Conservation (phyloP, 2,113 vertebrate genomes). For the Lophotis ruficrista region DNA sequence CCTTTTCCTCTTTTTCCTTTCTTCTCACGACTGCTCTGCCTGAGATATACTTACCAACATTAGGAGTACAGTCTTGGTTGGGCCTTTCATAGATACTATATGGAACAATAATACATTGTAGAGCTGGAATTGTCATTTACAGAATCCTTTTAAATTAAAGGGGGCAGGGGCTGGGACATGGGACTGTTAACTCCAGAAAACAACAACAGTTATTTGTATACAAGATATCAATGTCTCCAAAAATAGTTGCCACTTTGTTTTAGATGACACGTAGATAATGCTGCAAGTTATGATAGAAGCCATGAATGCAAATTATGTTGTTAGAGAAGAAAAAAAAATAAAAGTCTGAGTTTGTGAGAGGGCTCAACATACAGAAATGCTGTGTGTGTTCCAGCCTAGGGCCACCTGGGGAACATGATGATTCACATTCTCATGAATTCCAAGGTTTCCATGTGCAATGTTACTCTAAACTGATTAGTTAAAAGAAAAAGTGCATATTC, state of each 20-base stretch:
- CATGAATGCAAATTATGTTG: neutral
- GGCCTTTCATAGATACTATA: neutral
- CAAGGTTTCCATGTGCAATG: neutral
- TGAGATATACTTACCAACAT: neutral
- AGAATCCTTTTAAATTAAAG: neutral
- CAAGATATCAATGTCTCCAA: neutral
- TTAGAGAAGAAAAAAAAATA: neutral
- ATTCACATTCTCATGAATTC: neutral
- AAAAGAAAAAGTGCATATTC: neutral
- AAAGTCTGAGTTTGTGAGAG: neutral
- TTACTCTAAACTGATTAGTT: neutral
- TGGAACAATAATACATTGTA: neutral
- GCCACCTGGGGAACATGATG: neutral
- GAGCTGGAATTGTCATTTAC: neutral
- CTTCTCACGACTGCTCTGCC: neutral
- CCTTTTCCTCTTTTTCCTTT: too few species aligned
- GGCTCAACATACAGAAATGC: neutral
- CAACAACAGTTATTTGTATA: neutral
- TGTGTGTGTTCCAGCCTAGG: neutral
- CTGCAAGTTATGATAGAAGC: neutral
- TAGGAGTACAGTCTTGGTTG: neutral
- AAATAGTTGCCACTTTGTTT: neutral
- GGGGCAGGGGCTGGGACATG: accelerated
- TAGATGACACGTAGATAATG: accelerated
- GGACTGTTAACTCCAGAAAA: neutral